These are phyloP conservation scores for Struthio camelus DNA, from an alignment of 2,113 vertebrate genomes.

Conservation along the genomic window DNA sequence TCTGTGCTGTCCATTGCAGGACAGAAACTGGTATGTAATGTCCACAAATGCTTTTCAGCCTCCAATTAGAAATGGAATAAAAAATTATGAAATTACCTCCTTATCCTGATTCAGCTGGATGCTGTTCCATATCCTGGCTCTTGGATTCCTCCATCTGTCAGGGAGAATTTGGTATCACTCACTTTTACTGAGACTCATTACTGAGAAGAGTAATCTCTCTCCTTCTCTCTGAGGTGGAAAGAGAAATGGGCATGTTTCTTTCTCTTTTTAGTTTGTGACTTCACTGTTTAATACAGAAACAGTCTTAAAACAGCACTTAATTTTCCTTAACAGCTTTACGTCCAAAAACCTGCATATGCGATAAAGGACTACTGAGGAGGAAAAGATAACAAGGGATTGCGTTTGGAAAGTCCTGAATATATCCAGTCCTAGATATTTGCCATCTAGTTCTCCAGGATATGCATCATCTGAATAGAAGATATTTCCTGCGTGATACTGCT, in stretches of 20 bases:
- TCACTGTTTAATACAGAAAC: neutral
- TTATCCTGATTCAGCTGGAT: neutral
- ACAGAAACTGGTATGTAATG: neutral
- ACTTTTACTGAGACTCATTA: neutral
- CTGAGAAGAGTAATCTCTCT: neutral
- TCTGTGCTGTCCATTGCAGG: neutral
- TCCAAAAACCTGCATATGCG: constrained; percentile 94
- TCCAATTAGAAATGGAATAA: neutral
- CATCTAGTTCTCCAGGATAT: neutral
- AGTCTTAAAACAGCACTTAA: neutral
- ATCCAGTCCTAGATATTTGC: neutral
- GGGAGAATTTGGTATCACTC: neutral
- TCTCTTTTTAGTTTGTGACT: neutral
- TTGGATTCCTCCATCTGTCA: neutral
- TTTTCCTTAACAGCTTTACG: constrained; percentile 82
- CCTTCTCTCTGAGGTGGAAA: neutral
- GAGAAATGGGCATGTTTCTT: neutral
- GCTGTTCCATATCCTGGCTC: neutral
- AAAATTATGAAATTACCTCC: neutral
- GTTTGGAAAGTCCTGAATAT: neutral
- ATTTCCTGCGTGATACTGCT: neutral
- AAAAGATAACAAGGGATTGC: constrained; percentile 6
- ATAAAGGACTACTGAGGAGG: constrained; percentile 70
- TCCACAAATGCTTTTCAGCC: neutral
- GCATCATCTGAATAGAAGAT: neutral